Base-by-base conservation (phyloP, 1,140 invertebrate species). In the Eupristina koningsbergeri region DNA sequence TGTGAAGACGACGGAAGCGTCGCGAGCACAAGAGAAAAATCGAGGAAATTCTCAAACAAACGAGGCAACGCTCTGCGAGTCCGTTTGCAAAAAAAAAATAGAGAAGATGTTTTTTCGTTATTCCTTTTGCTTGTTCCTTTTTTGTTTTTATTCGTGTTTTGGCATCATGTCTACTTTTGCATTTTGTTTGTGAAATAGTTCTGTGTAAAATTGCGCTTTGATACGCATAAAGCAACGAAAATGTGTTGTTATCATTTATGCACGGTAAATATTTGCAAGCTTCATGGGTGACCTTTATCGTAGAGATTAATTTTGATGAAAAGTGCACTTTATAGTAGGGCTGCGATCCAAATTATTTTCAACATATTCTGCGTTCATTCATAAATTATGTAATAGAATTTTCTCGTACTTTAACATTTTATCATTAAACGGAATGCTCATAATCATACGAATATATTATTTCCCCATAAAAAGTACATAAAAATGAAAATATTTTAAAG, bases 21-120 rank as follows among this genome's bases (percentile, higher is more conserved):
- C 53, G 47, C 45, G 15, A 15, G 78, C 9, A 67, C 7, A 9
- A 50, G 64, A 81, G 39, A 75, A 63, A 81, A 75, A 81, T 63
- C 39, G 29, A 61, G 39, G 15, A 47, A 50, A 50, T 53, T 74
- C 11, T 45, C 34, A 6, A 58, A 29, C 39, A 77, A 58, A 63
- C 36, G 75, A 58, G 11, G 34, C 29, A 19, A 75, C 3, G 36
- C 31, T 47, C 11, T n/a, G 39, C 26, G 47, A 29, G 45, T 73
- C 26, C 29, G 29, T 50, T 26, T 36, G 31, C 11, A 8, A 64
- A 64, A 7, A n/a, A n/a, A 58, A 58, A 50, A 63, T 13, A 58
- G 50, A 77, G 50, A 31, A 34, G 74, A 76, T 50, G 19, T 53
- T 58, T n/a, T 77, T 26, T n/a, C n/a, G n/a, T n/a, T 1, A 15